Percentiles rank a stretch among this genome's conserved stretches.
These are phyloP conservation scores for Psammodynastes pulverulentus DNA, from an alignment of 2,113 vertebrate genomes.

Conservation along the genomic window DNA sequence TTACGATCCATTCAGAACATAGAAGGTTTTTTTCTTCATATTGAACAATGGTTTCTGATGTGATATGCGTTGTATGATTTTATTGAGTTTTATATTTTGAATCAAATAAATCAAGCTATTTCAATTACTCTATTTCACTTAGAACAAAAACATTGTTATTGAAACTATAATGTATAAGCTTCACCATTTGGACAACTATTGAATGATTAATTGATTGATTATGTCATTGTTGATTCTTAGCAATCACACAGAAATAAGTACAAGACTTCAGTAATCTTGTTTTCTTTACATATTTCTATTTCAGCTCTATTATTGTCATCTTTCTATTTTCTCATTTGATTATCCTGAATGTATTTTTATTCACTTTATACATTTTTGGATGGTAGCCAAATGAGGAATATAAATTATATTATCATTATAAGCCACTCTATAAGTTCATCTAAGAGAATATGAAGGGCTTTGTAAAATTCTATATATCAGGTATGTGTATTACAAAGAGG, in stretches of 20 bases:
- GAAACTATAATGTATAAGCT: background rate
- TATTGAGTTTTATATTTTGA: background rate
- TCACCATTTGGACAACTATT: background rate
- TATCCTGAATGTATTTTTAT: background rate
- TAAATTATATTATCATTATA: background rate
- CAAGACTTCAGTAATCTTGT: background rate
- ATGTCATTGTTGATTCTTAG: background rate
- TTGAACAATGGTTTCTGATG: background rate
- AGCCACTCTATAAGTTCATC: background rate
- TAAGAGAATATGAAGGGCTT: background rate
- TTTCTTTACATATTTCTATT: background rate
- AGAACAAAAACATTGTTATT: background rate
- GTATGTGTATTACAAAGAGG: background rate
- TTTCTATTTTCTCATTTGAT: background rate
- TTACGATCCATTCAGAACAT: background rate
- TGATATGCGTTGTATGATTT: background rate
- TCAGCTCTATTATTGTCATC: background rate
- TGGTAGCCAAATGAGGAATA: background rate
- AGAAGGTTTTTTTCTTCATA: background rate
- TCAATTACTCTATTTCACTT: background rate
- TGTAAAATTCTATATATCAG: background rate
- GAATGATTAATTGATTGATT: background rate
- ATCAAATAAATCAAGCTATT: background rate
- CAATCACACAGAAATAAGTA: background rate
- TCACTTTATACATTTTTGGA: background rate